These are phyloP conservation scores for Drosophila ohnishii DNA, from an alignment of 1,140 invertebrate genomes.

Conservation along the genomic window DNA sequence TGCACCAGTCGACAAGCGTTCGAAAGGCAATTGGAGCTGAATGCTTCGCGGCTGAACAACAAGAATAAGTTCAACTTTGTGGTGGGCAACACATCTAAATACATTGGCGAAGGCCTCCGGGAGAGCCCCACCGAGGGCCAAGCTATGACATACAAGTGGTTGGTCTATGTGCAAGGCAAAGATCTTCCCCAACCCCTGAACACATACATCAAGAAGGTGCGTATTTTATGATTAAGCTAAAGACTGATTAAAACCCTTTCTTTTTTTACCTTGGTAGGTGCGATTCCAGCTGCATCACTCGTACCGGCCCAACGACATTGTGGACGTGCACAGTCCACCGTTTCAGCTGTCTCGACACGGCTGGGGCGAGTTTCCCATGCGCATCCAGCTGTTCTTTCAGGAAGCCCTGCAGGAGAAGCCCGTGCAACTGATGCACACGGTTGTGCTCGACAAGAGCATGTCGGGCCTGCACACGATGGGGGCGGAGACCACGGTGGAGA, in stretches of 20 bases:
- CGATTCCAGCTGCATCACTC: conserved; percentile 93
- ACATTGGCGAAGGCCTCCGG: conserved; percentile 85
- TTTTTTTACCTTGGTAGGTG: conserved; percentile 82
- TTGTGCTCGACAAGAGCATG: conserved; percentile 92
- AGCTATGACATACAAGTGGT: conserved; percentile 94
- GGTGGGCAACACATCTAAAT: conserved; percentile 94
- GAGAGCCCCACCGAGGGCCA: conserved; percentile 74
- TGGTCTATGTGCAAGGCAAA: conserved; percentile 89
- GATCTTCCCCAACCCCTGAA: conserved; percentile 85
- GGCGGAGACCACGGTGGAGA: conserved; percentile 89
- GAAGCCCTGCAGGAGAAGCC: conserved; percentile 89
- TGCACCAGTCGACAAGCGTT: conserved; percentile 62
- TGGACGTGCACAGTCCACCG: conserved; percentile 90
- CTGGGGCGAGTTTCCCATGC: conserved; percentile 95
- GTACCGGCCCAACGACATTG: conserved; percentile 93
- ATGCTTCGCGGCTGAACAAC: conserved; percentile 70
- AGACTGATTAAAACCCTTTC: neutral
- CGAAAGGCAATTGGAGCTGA: conserved; percentile 41
- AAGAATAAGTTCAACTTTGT: conserved; percentile 84
- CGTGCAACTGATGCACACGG: conserved; percentile 90
- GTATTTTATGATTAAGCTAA: neutral
- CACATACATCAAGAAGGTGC: conserved; percentile 87
- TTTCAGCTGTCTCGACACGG: conserved; percentile 92
- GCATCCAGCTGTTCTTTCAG: conserved; percentile 91
- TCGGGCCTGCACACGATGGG: conserved; percentile 93